Evolutionary conservation across 2,888 invertebrate genomes (phyloP).

Genomic region (Nudaria mundana): DNA sequence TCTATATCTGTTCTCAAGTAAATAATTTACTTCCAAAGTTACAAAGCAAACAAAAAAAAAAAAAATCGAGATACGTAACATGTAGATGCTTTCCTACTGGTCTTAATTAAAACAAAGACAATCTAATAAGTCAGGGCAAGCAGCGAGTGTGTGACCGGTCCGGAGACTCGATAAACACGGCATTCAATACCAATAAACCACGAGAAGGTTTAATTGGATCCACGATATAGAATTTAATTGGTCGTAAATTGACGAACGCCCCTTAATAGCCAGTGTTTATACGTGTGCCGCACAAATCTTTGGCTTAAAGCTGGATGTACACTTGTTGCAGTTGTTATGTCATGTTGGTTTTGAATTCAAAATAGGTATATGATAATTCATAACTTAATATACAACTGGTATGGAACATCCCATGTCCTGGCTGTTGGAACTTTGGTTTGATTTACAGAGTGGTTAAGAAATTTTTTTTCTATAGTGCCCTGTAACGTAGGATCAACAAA

Average conservation of each 20-base stretch:
- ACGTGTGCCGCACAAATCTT: constrained; percentile 45
- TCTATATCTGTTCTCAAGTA: too few species aligned
- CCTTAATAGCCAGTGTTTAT: constrained; percentile 53
- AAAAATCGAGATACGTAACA: too few species aligned
- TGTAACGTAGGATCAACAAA: too few species aligned
- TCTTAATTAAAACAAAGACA: constrained; percentile 33
- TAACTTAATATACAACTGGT: not conserved
- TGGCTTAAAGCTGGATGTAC: constrained; percentile 36
- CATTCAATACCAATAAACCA: constrained; percentile 64
- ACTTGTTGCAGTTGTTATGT: constrained; percentile 15
- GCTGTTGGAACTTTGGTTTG: too few species aligned
- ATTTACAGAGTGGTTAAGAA: too few species aligned
- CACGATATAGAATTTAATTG: constrained; percentile 76
- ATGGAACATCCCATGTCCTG: too few species aligned
- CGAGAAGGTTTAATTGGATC: constrained; percentile 67
- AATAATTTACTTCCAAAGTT: too few species aligned
- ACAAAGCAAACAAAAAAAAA: constrained; percentile 10
- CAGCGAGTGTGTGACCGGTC: constrained; percentile 32
- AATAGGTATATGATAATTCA: not conserved
- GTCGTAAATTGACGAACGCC: constrained; percentile 58
- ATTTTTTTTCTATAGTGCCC: too few species aligned
- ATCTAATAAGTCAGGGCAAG: constrained; percentile 22
- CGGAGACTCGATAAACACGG: constrained; percentile 49
- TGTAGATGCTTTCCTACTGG: constrained; percentile 20
- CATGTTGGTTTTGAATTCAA: not conserved